Conservation (phyloP, 1,140 invertebrate species). For the Drosophila lowei region DNA sequence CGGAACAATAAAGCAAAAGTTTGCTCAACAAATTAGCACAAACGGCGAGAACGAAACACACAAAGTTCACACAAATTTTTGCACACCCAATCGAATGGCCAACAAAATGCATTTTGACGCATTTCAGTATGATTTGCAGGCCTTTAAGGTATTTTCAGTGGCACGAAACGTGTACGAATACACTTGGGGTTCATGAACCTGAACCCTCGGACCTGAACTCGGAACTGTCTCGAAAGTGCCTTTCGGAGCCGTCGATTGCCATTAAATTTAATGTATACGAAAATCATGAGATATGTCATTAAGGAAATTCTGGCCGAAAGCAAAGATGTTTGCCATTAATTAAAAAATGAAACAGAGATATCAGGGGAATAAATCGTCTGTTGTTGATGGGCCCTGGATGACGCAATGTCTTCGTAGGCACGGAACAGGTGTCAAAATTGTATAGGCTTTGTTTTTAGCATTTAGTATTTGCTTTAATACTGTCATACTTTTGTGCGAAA, state of each 20-base stretch:
- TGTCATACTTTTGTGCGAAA: too few relatives aligned
- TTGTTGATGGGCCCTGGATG: conserved; percentile 4
- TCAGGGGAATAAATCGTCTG: conserved; percentile 22
- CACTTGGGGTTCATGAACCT: conserved; percentile 33
- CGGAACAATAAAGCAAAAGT: conserved; percentile 50
- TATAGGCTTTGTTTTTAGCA: not conserved
- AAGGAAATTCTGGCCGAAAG: conserved; percentile 10
- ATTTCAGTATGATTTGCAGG: conserved; percentile 5
- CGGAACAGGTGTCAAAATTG: conserved; percentile 5
- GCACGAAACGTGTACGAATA: conserved; percentile 31
- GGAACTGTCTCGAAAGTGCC: too few relatives aligned
- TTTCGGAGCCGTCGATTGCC: conserved; percentile 12
- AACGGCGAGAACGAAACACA: conserved; percentile 46
- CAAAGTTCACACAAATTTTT: conserved; percentile 65
- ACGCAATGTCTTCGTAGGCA: conserved; percentile 17
- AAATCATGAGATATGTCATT: conserved; percentile 29
- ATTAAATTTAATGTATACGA: conserved; percentile 46
- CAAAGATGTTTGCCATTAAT: conserved; percentile 20
- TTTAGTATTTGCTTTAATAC: too few relatives aligned
- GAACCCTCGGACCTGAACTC: conserved; percentile 22
- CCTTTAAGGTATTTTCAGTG: conserved; percentile 21
- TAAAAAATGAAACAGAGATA: conserved; percentile 33
- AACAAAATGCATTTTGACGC: conserved; percentile 40
- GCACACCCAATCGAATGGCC: conserved; percentile 30
- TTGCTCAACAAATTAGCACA: conserved; percentile 73